Evolutionary conservation across 2,113 vertebrate species (phyloP), one percentile per base, ranked within the genome.

Genomic region (Zosterops japonicus): DNA sequence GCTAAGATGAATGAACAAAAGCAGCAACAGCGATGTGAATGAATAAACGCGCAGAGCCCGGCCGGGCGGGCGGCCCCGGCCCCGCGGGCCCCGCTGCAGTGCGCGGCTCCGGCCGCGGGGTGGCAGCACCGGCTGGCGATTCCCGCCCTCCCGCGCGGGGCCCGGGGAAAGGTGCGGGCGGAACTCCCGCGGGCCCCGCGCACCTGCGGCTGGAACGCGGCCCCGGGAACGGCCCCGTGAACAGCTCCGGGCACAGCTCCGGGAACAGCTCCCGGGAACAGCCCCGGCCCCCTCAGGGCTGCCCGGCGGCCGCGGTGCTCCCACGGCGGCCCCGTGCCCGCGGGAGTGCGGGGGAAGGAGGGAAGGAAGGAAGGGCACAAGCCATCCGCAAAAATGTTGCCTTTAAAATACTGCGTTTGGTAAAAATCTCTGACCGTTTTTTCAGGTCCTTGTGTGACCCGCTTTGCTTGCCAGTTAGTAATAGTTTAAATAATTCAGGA

Each of bases 111-210:
- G 36, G 91, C 97, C 98, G 97, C 92, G 92, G 95, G 98, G 97
- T 98, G 98, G 98, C 98, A 98, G 98, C 97, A 98, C 97, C 29
- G 97, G 95, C 87, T 84, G 97, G 93, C 55, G 95, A 95, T 97
- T 97, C 83, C 68, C 50, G n/a, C 21, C 81, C 50, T 93, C 96
- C 89, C 39, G 22, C 29, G 18, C 29, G 12, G 41, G 16, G 53
- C 95, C 61, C 15, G 95, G 88, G 91, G 91, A 33, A 11, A 24
- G 90, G 60, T 42, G 8, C 63, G 12, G 88, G 59, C 69, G 50
- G 81, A 97, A 88, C 88, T 96, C 94, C 21, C 60, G 21, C 12
- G n/a, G 59, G n/a, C 22, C 52, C 55, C 35, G 2, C 9, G 8
- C 28, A 14, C 53, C 84, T 15, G 69, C 61, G 14, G 44, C 5